phyloP scores from a whole-genome alignment of 2,888 invertebrate genomes.

The Drosophila paramelanica region DNA sequence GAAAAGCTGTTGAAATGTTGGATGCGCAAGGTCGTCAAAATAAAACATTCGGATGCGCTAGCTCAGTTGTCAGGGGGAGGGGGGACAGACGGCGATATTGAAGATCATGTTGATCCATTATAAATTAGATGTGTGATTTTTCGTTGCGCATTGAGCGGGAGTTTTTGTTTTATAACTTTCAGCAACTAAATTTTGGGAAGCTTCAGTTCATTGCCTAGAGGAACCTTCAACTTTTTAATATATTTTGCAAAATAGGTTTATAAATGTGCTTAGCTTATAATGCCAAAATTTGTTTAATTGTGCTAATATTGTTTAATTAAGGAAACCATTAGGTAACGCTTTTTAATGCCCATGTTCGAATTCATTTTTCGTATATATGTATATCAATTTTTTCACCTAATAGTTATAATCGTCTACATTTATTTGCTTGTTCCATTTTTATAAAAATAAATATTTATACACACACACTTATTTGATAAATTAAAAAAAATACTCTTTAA shows the following conservation, averaged over 20 bases:
- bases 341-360: background rate
- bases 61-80: conserved; percentile 34
- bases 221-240: too few species aligned
- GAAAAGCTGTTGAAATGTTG: conserved; percentile 66
- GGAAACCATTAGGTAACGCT: conserved; percentile 22
- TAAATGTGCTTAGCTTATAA: too few species aligned
- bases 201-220: background rate
- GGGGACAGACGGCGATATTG: conserved; percentile 9
- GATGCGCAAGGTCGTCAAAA: conserved; percentile 68
- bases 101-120: conserved; percentile 51
- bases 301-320: conserved; percentile 9
- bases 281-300: conserved; percentile 10
- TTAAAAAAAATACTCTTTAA: background rate
- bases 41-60: conserved; percentile 29
- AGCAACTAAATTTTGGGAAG: conserved; percentile 2
- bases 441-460: too few species aligned
- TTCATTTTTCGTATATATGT: conserved; percentile 1
- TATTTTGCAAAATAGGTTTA: background rate
- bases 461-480: background rate
- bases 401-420: background rate
- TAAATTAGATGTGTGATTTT: conserved; percentile 47
- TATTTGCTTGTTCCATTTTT: too few species aligned
- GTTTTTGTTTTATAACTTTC: conserved; percentile 8
- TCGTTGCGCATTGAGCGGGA: background rate
- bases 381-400: background rate